Base-by-base conservation (phyloP, 2,113 vertebrate species). In the Pandion haliaetus region DNA sequence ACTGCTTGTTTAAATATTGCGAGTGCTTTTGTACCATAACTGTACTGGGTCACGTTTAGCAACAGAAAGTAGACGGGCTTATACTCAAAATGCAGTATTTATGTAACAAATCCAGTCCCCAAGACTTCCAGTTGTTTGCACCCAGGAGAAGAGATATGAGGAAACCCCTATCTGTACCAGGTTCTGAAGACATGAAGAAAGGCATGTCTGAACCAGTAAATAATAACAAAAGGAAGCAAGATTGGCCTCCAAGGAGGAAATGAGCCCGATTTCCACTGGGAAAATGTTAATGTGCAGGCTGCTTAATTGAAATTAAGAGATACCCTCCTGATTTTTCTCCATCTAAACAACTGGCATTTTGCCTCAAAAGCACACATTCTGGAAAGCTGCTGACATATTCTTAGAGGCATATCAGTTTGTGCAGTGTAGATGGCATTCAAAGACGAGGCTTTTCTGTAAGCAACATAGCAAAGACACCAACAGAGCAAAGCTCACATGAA, bases 51-150 rank as follows among this genome's bases (percentile, higher is more conserved):
- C 28, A 4, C 2, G 10, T 45, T 38, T 29, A 40, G 17, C 72
- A 18, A 17, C 6, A 20, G 44, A 50, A 52, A 23, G 36, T 8
- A 20, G 47, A 32, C n/a, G 7, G 24, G 65, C 12, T 54, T n/a
- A 19, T 14, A 11, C 34, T 24, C 21, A 6, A 14, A 40, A 17
- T 0, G 1, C 10, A 8, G 4, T 2, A 8, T 61, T 54, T 42
- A 31, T 62, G 4, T 28, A 31, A 6, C 6, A 8, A n/a, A 21
- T 0, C 5, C 47, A 34, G n/a, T 6, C 40, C 38, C 34, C 21
- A 6, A 5, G 21, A 8, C 49, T n/a, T 18, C 55, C 55, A 9
- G 10, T 5, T 21, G 10, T 32, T 36, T 16, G 50, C 5, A 3
- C 58, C 38, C 20, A 24, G 42, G 36, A 49, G 76, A 42, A 21